Base-by-base conservation (phyloP, 2,888 invertebrate genomes). In the Phengaris alcon region DNA sequence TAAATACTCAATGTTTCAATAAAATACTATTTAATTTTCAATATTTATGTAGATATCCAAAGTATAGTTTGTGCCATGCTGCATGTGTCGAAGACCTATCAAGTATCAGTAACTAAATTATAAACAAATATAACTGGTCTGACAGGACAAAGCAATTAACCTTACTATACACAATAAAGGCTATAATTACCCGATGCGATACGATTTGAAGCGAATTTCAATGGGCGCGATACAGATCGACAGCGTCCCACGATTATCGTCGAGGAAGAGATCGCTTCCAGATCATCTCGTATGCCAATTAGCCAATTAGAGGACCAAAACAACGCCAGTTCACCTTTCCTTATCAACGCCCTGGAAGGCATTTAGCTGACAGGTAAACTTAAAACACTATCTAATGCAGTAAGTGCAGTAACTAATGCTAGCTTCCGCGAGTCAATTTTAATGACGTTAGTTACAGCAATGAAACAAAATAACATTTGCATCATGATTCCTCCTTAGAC, bases 241-340 rank as follows among this genome's bases (percentile, higher is more conserved):
- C 82, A 83, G 83, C 90, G 84, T 84, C 85, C 59, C 22, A 85
- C 79, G 82, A 84, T 88, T 90, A 92, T 91, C 89, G 83, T 87
- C 84, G 84, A 89, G 91, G 91, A 91, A 92, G 90, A 86, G 91
- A 92, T 92, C 88, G 88, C 86, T 85, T 82, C 83, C 84, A 82
- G 89, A 91, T 90, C 88, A 89, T 88, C 89, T 84, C 86, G 90
- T 91, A 90, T 91, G 90, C 92, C 93, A 93, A 93, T 93, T 93
- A 93, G 92, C 92, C 91, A 93, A 93, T 93, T 93, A 93, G 91
- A 91, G 90, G 85, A 84, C 83, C 84, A 86, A 85, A 88, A 90
- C 90, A 90, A 87, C 88, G 83, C 82, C 76, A 74, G 76, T 54
- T 72, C 72, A 72, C 72, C 72, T 72, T 72, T 72, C 51, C 72